Conservation (phyloP, 1,140 invertebrate species). For the Cyrtorhinus lividipennis region DNA sequence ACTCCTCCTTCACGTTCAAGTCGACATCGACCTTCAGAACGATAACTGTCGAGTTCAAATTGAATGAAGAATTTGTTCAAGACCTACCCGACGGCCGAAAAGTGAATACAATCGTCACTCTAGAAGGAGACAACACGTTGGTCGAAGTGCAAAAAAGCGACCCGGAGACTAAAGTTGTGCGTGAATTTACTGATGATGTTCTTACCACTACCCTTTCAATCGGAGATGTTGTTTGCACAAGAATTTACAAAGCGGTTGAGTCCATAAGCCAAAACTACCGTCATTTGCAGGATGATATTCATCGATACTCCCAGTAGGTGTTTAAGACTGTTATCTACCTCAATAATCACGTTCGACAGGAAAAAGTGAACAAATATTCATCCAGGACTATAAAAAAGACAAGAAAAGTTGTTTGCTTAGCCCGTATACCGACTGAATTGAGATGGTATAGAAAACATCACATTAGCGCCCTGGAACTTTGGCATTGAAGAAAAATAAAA, state of each 20-base stretch:
- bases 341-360: no score
- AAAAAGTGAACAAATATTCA: no score
- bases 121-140: constrained; percentile 43
- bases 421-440: no score
- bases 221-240: constrained; percentile 52
- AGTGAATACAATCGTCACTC: constrained; percentile 53
- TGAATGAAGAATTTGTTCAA: constrained; percentile 72
- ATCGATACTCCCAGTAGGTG: no score
- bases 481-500: no score
- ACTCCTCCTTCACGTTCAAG: constrained; percentile 46
- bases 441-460: no score
- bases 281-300: no score
- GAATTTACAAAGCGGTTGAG: constrained; percentile 43
- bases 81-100: constrained; percentile 67
- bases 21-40: constrained; percentile 75
- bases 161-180: constrained; percentile 24
- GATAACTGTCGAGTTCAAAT: constrained; percentile 57
- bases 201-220: constrained; percentile 39
- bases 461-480: no score
- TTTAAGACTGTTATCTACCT: no score
- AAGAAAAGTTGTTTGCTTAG: no score
- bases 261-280: no score
- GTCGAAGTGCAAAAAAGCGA: constrained; percentile 47
- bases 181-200: constrained; percentile 25
- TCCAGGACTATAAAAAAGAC: no score